phyloP scores from a whole-genome alignment of 1,140 invertebrate species.

The Potamilus streckersoni region DNA sequence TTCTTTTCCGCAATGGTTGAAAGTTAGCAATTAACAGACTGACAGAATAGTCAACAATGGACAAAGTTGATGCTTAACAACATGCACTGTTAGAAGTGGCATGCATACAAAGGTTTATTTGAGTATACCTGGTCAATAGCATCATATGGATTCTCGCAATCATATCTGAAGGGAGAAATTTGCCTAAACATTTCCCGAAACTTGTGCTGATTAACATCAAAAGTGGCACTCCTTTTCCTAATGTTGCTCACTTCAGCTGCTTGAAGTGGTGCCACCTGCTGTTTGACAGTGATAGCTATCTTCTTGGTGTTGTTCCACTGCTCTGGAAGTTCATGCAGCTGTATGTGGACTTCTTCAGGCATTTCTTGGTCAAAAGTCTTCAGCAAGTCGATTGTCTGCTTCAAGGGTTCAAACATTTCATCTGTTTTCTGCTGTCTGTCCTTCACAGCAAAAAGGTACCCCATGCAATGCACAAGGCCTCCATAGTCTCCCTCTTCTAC shows the following conservation, averaged over 20 bases:
- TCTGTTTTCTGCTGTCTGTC: conserved; percentile 69
- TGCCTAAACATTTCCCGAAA: conserved; percentile 87
- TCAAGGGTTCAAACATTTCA: conserved; percentile 93
- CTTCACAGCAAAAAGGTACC: conserved; percentile 68
- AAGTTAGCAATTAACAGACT: too few relatives aligned
- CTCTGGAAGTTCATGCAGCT: conserved; percentile 85
- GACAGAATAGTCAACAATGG: too few relatives aligned
- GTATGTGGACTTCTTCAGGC: conserved; percentile 69
- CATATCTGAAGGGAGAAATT: conserved; percentile 75
- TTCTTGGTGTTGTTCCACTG: conserved; percentile 97
- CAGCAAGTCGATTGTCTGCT: conserved; percentile 74
- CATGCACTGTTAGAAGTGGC: too few relatives aligned
- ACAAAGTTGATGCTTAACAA: too few relatives aligned
- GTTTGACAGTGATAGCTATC: conserved; percentile 88
- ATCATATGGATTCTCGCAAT: conserved; percentile 82
- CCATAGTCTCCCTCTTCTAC: conserved; percentile 70
- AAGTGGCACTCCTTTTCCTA: conserved; percentile 83
- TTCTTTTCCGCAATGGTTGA: too few relatives aligned
- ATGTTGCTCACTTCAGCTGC: conserved; percentile 93
- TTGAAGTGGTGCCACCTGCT: conserved; percentile 93
- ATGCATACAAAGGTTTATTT: too few relatives aligned
- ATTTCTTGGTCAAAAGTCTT: conserved; percentile 71
- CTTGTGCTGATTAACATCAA: conserved; percentile 84
- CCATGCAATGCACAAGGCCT: conserved; percentile 69
- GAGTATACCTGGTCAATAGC: conserved; percentile 77